These are phyloP conservation scores for Raja brachyura DNA, from an alignment of 2,113 vertebrate species.

Conservation along the genomic window DNA sequence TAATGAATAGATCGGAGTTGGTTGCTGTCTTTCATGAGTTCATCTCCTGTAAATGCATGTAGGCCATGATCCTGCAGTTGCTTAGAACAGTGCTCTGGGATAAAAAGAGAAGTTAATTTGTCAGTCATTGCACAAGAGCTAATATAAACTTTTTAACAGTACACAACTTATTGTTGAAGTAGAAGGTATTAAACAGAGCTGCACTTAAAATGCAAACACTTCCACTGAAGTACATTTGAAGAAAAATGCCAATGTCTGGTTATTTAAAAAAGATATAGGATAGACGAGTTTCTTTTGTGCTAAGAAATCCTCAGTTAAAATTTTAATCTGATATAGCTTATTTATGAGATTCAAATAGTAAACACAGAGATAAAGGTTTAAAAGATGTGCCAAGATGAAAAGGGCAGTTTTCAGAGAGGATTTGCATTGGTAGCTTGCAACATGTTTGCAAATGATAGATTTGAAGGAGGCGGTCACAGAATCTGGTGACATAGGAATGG, in stretches of 20 bases:
- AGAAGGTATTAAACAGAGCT: not conserved
- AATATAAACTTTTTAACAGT: not conserved
- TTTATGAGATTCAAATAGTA: not conserved
- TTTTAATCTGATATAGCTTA: not conserved
- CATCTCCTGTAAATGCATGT: not conserved
- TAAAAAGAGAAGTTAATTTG: not conserved
- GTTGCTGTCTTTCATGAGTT: not conserved
- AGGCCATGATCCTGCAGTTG: not conserved
- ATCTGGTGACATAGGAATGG: not conserved
- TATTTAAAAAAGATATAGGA: not conserved
- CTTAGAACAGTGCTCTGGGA: not conserved
- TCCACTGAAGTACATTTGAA: not conserved
- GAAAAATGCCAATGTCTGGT: not conserved
- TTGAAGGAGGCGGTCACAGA: not conserved
- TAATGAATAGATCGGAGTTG: not conserved
- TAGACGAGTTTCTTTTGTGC: not conserved
- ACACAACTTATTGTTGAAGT: not conserved
- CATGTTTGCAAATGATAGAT: not conserved
- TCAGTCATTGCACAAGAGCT: not conserved
- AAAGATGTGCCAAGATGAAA: not conserved
- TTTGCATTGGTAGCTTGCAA: not conserved
- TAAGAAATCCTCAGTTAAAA: not conserved
- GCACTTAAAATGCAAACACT: not conserved
- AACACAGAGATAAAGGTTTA: not conserved
- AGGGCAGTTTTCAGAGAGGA: not conserved